Evolutionary conservation across 2,113 vertebrate species (phyloP).

Genomic region (Poecile atricapillus): DNA sequence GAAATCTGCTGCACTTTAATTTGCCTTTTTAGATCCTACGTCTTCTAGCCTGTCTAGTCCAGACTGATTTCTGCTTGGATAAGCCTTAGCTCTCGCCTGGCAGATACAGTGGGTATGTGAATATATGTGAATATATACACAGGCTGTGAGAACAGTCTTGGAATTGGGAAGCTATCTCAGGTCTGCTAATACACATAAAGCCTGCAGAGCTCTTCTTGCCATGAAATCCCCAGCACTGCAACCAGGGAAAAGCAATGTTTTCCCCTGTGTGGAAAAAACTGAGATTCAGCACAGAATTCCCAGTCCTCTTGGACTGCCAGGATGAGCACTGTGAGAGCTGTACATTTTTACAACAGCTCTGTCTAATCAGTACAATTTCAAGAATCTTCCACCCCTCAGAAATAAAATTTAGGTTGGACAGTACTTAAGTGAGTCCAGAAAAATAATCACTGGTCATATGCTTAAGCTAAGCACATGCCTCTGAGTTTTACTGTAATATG

Average conservation of each 20-base stretch:
- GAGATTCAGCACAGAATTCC: not conserved
- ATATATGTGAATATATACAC: not conserved
- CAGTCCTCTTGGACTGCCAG: not conserved
- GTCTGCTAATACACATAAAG: not conserved
- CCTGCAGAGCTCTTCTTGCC: not conserved
- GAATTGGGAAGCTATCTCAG: not conserved
- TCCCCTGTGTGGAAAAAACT: not conserved
- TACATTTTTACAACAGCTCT: not conserved
- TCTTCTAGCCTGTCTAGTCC: not conserved
- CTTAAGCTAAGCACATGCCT: constrained; percentile 15
- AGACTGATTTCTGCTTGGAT: not conserved
- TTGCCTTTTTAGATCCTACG: not conserved
- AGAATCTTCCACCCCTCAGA: not conserved
- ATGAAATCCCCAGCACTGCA: not conserved
- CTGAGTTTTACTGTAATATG: constrained; percentile 6
- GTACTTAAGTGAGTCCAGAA: not conserved
- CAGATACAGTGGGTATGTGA: not conserved
- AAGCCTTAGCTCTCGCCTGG: not conserved
- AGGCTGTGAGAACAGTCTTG: not conserved
- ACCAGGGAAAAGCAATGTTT: not conserved
- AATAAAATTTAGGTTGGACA: not conserved
- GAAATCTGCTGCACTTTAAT: not conserved
- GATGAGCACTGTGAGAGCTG: not conserved
- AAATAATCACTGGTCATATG: not conserved
- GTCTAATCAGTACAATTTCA: not conserved